Evolutionary conservation across 2,888 invertebrate genomes (phyloP).

Genomic region (Nomada lathburiana): DNA sequence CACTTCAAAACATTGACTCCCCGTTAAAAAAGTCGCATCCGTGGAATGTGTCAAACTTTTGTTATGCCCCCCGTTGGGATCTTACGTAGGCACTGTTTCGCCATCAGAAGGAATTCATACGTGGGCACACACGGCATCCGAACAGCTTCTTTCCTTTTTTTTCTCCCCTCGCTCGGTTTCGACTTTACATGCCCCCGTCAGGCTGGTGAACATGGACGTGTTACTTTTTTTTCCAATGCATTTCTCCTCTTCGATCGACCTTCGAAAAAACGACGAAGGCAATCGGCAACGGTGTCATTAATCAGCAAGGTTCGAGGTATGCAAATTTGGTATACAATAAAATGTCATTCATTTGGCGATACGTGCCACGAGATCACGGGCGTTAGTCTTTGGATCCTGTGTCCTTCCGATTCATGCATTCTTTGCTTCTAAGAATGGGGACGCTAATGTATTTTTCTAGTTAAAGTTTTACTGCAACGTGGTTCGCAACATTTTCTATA

Average conservation of each 20-base stretch:
- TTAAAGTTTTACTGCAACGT: neutral
- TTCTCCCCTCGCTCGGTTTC: constrained; percentile 17
- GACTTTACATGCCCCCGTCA: constrained; percentile 32
- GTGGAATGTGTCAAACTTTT: constrained; percentile 52
- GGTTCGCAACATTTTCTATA: neutral
- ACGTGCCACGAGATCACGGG: neutral
- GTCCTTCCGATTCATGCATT: neutral
- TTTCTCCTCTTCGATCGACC: constrained; percentile 28
- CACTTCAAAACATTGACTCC: neutral
- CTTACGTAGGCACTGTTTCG: constrained; percentile 45
- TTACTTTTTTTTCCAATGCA: neutral
- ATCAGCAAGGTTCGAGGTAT: constrained; percentile 21
- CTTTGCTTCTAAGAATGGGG: neutral
- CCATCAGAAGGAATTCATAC: constrained; percentile 57
- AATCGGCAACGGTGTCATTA: neutral
- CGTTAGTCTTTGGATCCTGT: neutral
- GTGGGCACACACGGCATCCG: constrained; percentile 46
- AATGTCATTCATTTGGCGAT: constrained; percentile 28
- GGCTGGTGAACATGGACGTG: neutral
- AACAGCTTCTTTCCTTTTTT: constrained; percentile 4
- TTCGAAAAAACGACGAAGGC: constrained; percentile 19
- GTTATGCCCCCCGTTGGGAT: constrained; percentile 25
- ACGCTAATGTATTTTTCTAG: constrained; percentile 14
- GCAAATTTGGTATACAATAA: constrained; percentile 29
- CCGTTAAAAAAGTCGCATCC: constrained; percentile 40